These are phyloP conservation scores for Listronotus bonariensis DNA, from an alignment of 1,140 invertebrate genomes.

Conservation along the genomic window DNA sequence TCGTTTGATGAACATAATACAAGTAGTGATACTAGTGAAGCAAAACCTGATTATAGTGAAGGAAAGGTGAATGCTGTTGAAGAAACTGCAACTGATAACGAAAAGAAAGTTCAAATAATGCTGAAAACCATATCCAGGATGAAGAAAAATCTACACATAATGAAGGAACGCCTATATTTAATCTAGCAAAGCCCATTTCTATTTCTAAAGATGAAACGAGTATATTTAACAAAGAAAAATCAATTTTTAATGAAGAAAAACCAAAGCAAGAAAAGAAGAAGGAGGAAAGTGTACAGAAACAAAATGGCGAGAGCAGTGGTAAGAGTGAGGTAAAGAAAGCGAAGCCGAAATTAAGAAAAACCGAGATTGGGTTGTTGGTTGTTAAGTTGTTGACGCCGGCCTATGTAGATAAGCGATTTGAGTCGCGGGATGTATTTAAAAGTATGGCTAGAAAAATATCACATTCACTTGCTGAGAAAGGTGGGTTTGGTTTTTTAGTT, in stretches of 20 bases:
- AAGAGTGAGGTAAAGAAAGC: slow-evolving; percentile 33
- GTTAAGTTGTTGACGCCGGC: slow-evolving; percentile 79
- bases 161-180: too few relatives aligned
- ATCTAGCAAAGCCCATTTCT: background rate
- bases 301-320: slow-evolving; percentile 26
- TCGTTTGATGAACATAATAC: too few relatives aligned
- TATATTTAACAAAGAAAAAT: background rate
- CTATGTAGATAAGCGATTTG: slow-evolving; percentile 73
- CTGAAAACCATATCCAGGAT: too few relatives aligned
- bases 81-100: too few relatives aligned
- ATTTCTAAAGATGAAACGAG: background rate
- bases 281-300: too few relatives aligned
- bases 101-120: too few relatives aligned
- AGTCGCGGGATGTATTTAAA: slow-evolving; percentile 74
- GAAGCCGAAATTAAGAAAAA: slow-evolving; percentile 46
- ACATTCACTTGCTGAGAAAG: slow-evolving; percentile 66
- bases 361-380: slow-evolving; percentile 59
- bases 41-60: too few relatives aligned
- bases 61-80: too few relatives aligned
- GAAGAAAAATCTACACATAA: too few relatives aligned
- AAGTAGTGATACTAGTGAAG: too few relatives aligned
- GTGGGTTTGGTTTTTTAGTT: slow-evolving; percentile 47
- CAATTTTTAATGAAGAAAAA: slow-evolving; percentile 28
- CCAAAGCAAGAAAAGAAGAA: slow-evolving; percentile 1
- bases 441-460: slow-evolving; percentile 70